Evolutionary conservation across 1,140 invertebrate species (phyloP).

Genomic region (Leptinotarsa texana): DNA sequence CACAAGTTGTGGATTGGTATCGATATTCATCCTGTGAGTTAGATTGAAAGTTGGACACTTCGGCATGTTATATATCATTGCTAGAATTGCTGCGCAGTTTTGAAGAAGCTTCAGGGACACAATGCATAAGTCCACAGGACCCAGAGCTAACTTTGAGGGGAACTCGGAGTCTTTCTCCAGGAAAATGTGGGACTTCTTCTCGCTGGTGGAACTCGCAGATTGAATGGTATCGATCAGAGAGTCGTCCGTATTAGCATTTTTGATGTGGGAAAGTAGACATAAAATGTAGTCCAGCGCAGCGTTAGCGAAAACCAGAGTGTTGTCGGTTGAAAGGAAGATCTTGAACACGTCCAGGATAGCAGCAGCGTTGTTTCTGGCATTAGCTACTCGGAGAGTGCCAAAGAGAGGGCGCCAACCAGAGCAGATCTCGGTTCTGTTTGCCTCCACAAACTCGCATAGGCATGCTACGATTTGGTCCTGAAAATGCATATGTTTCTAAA

Average conservation of each 20-base stretch:
- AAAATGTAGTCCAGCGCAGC: slow-evolving; percentile 91
- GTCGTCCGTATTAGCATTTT: slow-evolving; percentile 57
- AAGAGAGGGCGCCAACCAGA: slow-evolving; percentile 94
- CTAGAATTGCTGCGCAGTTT: slow-evolving; percentile 82
- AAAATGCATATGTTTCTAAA: slow-evolving; percentile 41
- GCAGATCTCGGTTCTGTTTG: slow-evolving; percentile 86
- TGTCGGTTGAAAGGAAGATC: slow-evolving; percentile 89
- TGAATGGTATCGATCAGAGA: slow-evolving; percentile 12
- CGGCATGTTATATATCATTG: slow-evolving; percentile 93
- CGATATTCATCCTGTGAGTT: slow-evolving; percentile 82
- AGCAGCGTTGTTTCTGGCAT: slow-evolving; percentile 66
- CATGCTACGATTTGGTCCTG: slow-evolving; percentile 89
- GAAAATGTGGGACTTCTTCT: slow-evolving; percentile 31
- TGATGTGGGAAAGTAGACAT: slow-evolving; percentile 77
- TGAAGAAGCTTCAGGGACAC: slow-evolving; percentile 85
- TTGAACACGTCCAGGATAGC: slow-evolving; percentile 90
- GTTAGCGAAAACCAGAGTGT: slow-evolving; percentile 90
- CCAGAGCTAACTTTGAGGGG: slow-evolving; percentile 36
- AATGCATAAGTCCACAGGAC: slow-evolving; percentile 71
- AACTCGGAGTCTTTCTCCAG: slow-evolving; percentile 39
- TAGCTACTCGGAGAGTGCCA: slow-evolving; percentile 82
- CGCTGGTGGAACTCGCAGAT: slow-evolving; percentile 19
- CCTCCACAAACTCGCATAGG: slow-evolving; percentile 93
- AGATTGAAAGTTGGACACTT: slow-evolving; percentile 92
- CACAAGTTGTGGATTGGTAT: slow-evolving; percentile 76